phyloP scores from a whole-genome alignment of 2,888 invertebrate species.

The Zhuqinia jingwanae region DNA sequence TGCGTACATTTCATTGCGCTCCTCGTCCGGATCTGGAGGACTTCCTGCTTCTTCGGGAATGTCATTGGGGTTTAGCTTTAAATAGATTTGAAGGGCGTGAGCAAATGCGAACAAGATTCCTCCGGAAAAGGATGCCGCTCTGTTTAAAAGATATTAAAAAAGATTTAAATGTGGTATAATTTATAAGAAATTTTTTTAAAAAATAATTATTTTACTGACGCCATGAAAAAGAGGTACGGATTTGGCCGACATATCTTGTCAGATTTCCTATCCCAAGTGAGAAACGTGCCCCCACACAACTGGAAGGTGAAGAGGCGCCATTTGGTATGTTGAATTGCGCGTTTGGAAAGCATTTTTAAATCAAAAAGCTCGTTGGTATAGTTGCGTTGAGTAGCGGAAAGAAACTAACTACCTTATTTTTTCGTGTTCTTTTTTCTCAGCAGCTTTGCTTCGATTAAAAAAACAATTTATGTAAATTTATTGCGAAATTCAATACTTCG shows the following conservation, averaged over 20 bases:
- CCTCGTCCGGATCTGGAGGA: neutral
- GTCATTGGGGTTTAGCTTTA: neutral
- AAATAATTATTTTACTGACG: neutral
- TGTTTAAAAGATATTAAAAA: neutral
- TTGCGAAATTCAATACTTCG: no score
- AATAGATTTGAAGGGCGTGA: neutral
- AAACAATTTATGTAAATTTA: no score
- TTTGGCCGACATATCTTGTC: neutral
- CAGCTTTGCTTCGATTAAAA: no score
- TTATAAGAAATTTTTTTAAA: neutral
- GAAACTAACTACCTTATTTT: no score
- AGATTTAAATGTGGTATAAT: neutral
- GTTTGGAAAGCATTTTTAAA: neutral
- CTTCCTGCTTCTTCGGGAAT: neutral
- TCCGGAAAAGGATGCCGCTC: neutral
- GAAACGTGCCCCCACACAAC: neutral
- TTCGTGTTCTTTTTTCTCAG: no score
- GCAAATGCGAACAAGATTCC: neutral
- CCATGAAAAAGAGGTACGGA: neutral
- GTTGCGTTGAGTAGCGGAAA: no score
- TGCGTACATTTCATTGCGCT: neutral
- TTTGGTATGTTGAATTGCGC: neutral
- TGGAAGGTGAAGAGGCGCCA: neutral
- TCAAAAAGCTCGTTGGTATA: no score
- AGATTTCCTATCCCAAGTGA: neutral